phyloP scores from a whole-genome alignment of 2,113 vertebrate species.

The Corythoichthys haematopterus region DNA sequence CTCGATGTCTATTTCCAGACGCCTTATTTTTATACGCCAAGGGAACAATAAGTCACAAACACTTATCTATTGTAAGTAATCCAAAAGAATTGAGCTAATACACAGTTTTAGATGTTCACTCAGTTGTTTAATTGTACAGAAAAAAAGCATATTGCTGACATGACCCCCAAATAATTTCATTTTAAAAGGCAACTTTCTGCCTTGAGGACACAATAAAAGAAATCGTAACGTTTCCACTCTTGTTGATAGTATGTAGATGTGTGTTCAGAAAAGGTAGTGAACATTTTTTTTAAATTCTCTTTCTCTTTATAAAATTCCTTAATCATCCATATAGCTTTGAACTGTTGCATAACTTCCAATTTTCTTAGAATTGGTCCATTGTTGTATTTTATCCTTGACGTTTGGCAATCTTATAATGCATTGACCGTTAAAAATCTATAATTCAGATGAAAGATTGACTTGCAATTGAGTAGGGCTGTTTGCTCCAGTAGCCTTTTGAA shows the following conservation, averaged over 20 bases:
- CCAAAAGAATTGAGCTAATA: slow-evolving; percentile 12
- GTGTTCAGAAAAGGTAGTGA: too few relatives aligned
- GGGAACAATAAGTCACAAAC: slow-evolving; percentile 36
- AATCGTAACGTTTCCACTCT: too few relatives aligned
- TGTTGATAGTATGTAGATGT: too few relatives aligned
- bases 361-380: slow-evolving; percentile 41
- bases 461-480: slow-evolving; percentile 42
- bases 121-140: background rate
- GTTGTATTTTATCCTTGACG: slow-evolving; percentile 51
- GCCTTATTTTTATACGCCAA: slow-evolving; percentile 24
- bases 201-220: too few relatives aligned
- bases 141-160: too few relatives aligned
- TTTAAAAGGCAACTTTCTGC: too few relatives aligned
- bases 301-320: background rate
- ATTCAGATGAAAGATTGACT: slow-evolving; percentile 59
- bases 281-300: too few relatives aligned
- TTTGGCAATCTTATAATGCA: slow-evolving; percentile 54
- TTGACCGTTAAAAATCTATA: slow-evolving; percentile 65
- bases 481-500: slow-evolving; percentile 65
- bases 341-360: slow-evolving; percentile 24
- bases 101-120: background rate
- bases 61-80: background rate
- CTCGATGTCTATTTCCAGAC: slow-evolving; percentile 60
- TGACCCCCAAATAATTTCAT: too few relatives aligned
- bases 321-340: slow-evolving; percentile 10